Evolutionary conservation across 2,113 vertebrate genomes (phyloP).

Genomic region (Cairina moschata): DNA sequence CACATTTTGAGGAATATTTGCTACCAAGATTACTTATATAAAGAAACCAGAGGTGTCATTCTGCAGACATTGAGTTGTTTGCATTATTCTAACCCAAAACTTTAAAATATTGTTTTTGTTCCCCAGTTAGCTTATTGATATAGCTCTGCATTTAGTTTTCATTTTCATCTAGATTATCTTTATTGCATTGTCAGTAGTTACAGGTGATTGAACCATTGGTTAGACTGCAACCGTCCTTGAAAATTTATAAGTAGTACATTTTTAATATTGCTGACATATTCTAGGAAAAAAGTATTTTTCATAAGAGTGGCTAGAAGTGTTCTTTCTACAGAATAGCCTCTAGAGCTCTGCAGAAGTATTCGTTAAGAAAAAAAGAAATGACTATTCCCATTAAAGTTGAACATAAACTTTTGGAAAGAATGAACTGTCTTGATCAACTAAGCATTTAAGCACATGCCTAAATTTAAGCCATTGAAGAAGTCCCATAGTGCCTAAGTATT

Average conservation of each 20-base stretch:
- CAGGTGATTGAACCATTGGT: neutral
- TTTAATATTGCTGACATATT: neutral
- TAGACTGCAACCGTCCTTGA: neutral
- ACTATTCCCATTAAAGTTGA: neutral
- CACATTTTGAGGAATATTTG: neutral
- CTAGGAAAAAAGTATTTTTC: neutral
- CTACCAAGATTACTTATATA: neutral
- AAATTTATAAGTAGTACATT: neutral
- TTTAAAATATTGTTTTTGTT: neutral
- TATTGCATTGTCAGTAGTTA: neutral
- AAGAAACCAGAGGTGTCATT: neutral
- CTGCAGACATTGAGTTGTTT: neutral
- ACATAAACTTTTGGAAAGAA: constrained; percentile 9
- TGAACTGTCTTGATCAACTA: constrained; percentile 12
- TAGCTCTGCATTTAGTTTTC: neutral
- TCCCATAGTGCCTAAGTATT: neutral
- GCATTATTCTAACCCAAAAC: neutral
- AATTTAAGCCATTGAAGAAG: neutral
- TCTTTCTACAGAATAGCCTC: neutral
- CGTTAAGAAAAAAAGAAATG: neutral
- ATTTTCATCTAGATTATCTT: neutral
- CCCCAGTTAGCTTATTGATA: neutral
- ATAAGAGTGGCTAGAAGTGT: neutral
- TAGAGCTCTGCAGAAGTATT: constrained; percentile 20
- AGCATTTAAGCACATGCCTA: constrained; percentile 31